Evolutionary conservation across 2,113 vertebrate genomes (phyloP).

Genomic region (Hippocampus zosterae): DNA sequence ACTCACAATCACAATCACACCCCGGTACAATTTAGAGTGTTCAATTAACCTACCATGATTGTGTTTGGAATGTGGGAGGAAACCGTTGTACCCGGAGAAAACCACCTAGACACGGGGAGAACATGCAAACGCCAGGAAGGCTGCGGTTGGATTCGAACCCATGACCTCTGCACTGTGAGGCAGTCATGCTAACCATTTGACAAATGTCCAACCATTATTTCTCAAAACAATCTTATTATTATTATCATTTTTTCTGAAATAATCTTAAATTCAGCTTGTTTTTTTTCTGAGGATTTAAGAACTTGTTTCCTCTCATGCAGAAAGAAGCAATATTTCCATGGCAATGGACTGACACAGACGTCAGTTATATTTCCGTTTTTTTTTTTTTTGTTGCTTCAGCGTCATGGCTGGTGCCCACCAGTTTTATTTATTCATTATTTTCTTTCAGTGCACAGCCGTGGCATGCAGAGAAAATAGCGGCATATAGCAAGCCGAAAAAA

Average conservation of each 20-base stretch:
- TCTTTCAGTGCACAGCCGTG: constrained; percentile 23
- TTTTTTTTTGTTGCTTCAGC: constrained; percentile 29
- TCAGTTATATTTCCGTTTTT: constrained; percentile 40
- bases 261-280: neutral
- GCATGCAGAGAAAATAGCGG: constrained; percentile 55
- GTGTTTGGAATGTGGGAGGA: too few species aligned
- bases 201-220: too few species aligned
- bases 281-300: neutral
- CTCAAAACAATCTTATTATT: neutral
- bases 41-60: too few species aligned
- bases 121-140: too few species aligned
- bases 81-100: too few species aligned
- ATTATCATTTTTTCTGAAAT: neutral
- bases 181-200: too few species aligned
- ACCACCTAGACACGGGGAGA: too few species aligned
- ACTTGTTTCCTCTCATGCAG: constrained; percentile 31
- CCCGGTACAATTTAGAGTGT: too few species aligned
- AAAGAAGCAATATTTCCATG: constrained; percentile 54
- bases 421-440: constrained; percentile 9
- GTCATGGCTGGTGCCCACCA: constrained; percentile 34
- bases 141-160: too few species aligned
- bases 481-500: neutral
- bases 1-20: too few species aligned
- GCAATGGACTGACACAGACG: constrained; percentile 65
- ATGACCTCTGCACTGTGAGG: too few species aligned